phyloP scores from a whole-genome alignment of 1,140 invertebrate species.

The honey bee (Apis mellifera) region Amel_HAv3.1 CM009936.2:803501-804000 shows the following conservation, averaged over 20 bases:
- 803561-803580: not conserved
- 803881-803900: too few species aligned
- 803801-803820: not conserved
- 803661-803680: not conserved
- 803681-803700: not conserved
- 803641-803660: not conserved
- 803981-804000: too few species aligned
- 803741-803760: constrained; percentile 7
- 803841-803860: too few species aligned
- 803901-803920: too few species aligned
- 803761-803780: not conserved
- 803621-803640: constrained; percentile 3
- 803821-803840: not conserved
- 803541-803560: not conserved
- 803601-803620: constrained; percentile 14
- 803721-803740: constrained; percentile 17
- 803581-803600: constrained; percentile 12
- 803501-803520: not conserved
- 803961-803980: too few species aligned
- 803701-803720: constrained; percentile 20
- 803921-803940: too few species aligned
- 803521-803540: not conserved
- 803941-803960: too few species aligned
- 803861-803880: too few species aligned
- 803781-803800: too few species aligned